phyloP scores from a whole-genome alignment of 2,797 vertebrate genomes.

The Lagocephalus sceleratus region DNA sequence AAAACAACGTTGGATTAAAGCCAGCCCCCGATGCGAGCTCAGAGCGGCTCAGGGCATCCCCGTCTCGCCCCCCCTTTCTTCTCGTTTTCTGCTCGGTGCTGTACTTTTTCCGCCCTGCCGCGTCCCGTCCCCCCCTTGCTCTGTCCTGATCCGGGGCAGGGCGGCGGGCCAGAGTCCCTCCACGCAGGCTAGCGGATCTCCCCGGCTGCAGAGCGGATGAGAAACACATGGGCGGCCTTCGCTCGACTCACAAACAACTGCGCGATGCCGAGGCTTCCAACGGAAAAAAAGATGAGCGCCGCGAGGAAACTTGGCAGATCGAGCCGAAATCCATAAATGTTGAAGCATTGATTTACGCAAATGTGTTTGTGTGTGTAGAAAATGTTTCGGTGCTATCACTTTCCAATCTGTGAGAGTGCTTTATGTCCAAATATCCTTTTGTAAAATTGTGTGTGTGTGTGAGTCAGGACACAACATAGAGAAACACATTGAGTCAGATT shows the following conservation, averaged over 20 bases:
- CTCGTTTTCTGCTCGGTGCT: slow-evolving; percentile 12
- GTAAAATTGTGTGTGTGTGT: neutral
- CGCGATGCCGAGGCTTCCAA: slow-evolving; percentile 40
- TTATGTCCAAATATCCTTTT: slow-evolving; percentile 14
- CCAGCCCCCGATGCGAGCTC: neutral
- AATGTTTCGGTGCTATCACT: slow-evolving; percentile 19
- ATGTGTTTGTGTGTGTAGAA: slow-evolving; percentile 18
- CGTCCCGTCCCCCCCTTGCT: slow-evolving; percentile 27
- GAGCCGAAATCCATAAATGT: slow-evolving; percentile 42
- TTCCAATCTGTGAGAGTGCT: slow-evolving; percentile 11
- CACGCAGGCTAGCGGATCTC: slow-evolving; percentile 56
- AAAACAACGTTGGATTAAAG: slow-evolving; percentile 3
- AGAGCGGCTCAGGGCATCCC: slow-evolving; percentile 4
- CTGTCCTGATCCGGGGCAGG: slow-evolving; percentile 32
- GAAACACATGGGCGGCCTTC: slow-evolving; percentile 74
- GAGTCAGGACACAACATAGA: slow-evolving; percentile 15
- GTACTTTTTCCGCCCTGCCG: slow-evolving; percentile 26
- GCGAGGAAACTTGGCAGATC: slow-evolving; percentile 49
- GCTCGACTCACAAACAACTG: slow-evolving; percentile 56
- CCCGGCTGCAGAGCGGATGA: slow-evolving; percentile 65
- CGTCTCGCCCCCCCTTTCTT: slow-evolving; percentile 21
- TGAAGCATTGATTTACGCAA: slow-evolving; percentile 28
- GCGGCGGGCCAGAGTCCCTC: slow-evolving; percentile 61
- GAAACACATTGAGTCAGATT: slow-evolving; percentile 23
- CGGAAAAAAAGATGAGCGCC: slow-evolving; percentile 54